phyloP scores from a whole-genome alignment of 1,140 invertebrate genomes.

The Hycleus phaleratus region DNA sequence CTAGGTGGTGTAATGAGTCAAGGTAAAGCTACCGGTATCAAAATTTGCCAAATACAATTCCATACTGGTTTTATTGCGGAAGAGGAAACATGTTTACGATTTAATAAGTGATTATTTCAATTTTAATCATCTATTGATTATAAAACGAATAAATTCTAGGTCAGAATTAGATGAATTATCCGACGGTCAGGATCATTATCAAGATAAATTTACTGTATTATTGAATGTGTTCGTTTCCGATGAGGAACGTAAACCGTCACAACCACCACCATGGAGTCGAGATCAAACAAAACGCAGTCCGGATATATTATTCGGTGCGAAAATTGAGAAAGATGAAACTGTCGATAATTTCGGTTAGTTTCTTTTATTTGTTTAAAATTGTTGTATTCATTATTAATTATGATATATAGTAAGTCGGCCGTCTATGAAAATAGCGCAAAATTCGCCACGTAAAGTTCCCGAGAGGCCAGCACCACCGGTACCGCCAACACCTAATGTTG shows the following conservation, averaged over 20 bases:
- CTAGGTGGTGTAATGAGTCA: conserved; percentile 64
- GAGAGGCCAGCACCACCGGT: conserved; percentile 34
- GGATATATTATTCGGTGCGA: conserved; percentile 65
- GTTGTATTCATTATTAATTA: too few species aligned
- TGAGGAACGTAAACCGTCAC: conserved; percentile 52
- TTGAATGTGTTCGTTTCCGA: conserved; percentile 69
- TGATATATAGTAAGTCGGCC: conserved; percentile 28
- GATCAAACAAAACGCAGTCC: conserved; percentile 51
- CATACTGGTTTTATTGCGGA: conserved; percentile 79
- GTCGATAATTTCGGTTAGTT: conserved; percentile 66
- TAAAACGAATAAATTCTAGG: conserved; percentile 40
- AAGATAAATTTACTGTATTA: conserved; percentile 62
- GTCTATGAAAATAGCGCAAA: conserved; percentile 16
- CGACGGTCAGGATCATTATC: conserved; percentile 71
- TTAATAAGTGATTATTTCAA: conserved; percentile 53
- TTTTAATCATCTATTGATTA: not conserved
- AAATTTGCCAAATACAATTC: conserved; percentile 81
- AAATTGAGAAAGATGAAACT: conserved; percentile 75
- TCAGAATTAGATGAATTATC: conserved; percentile 74
- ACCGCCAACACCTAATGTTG: conserved; percentile 35
- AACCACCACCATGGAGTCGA: conserved; percentile 68
- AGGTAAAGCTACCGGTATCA: conserved; percentile 75
- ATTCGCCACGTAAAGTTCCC: conserved; percentile 18
- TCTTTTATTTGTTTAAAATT: conserved; percentile 4
- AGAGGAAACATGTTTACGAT: conserved; percentile 64